Conservation (phyloP, 2,797 vertebrate species). For the Takifugu rubripes region DNA sequence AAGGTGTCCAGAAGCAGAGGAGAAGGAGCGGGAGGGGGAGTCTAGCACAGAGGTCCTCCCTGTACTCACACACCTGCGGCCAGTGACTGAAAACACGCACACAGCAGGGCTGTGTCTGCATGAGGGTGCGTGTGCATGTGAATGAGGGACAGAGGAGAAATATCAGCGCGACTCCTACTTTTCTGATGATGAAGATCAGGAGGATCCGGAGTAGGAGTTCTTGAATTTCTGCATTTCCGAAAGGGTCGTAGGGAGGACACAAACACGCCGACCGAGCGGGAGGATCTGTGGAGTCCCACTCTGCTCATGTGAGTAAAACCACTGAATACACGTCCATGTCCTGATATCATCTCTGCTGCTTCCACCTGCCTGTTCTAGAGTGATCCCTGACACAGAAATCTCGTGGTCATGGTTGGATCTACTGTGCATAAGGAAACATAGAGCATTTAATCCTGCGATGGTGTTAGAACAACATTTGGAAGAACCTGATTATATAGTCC, state of each 20-base stretch:
- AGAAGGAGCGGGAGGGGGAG: constrained; percentile 3
- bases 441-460: too few relatives aligned
- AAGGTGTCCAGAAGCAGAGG: constrained; percentile 59
- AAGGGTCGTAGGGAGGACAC: constrained; percentile 34
- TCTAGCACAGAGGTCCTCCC: constrained; percentile 68
- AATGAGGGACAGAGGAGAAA: constrained; percentile 43
- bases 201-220: constrained; percentile 23
- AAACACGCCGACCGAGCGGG: constrained; percentile 14
- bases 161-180: constrained; percentile 38
- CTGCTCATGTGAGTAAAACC: constrained; percentile 61
- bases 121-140: constrained; percentile 37
- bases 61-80: constrained; percentile 75
- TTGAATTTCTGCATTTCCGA: constrained; percentile 37
- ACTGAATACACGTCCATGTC: constrained; percentile 9
- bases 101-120: constrained; percentile 58
- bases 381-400: constrained; percentile 2
- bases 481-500: too few relatives aligned
- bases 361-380: neutral
- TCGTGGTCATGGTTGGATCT: neutral
- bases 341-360: constrained; percentile 8
- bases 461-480: too few relatives aligned
- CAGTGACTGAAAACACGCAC: constrained; percentile 58
- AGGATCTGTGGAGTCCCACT: constrained; percentile 29
- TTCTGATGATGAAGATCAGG: constrained; percentile 23
- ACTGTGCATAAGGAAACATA: too few relatives aligned